Evolutionary conservation across 2,113 vertebrate species (phyloP).

Genomic region (Onychostruthus taczanowskii): DNA sequence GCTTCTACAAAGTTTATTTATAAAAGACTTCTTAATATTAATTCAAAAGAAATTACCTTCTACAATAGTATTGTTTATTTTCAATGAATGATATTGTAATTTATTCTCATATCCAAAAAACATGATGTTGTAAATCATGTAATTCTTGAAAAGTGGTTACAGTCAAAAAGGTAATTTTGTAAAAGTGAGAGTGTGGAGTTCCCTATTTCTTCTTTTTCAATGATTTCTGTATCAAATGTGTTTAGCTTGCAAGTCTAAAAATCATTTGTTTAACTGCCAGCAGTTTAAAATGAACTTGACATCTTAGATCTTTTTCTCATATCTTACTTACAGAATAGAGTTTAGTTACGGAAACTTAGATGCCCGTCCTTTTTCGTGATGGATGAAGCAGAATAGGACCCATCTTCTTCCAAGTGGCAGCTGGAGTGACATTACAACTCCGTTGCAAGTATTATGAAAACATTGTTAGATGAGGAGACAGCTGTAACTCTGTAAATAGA

Average conservation of each 20-base stretch:
- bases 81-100: neutral
- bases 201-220: neutral
- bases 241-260: constrained; percentile 10
- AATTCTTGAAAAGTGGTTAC: neutral
- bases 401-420: neutral
- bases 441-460: neutral
- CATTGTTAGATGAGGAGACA: neutral
- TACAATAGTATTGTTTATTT: neutral
- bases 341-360: neutral
- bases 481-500: neutral
- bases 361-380: neutral
- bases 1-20: neutral
- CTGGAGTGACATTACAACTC: neutral
- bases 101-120: neutral
- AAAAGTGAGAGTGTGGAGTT: neutral
- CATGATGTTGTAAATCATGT: neutral
- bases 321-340: neutral
- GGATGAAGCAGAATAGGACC: neutral
- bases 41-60: neutral
- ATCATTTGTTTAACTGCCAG: neutral
- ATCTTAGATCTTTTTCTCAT: neutral
- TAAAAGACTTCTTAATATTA: neutral
- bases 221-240: neutral
- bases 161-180: neutral
- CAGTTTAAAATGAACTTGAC: neutral